Conservation (phyloP, 2,888 invertebrate species). For the Cephonodes hylas region DNA sequence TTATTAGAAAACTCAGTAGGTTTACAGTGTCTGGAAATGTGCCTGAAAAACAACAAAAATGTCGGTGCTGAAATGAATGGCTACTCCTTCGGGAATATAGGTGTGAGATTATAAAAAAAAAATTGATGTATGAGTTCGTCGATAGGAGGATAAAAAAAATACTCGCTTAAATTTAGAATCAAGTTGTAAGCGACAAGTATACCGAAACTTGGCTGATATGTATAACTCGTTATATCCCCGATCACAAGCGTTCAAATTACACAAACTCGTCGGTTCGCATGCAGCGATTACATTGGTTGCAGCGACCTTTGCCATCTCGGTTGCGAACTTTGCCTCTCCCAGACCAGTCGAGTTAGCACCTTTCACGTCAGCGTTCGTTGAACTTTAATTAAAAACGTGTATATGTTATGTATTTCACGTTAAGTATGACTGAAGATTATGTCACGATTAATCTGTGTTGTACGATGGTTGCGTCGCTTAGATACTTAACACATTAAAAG, state of each 20-base stretch:
- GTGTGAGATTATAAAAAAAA: too few relatives aligned
- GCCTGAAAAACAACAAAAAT: too few relatives aligned
- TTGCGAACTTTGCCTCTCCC: slow-evolving; percentile 28
- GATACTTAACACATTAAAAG: background rate
- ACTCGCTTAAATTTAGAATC: background rate
- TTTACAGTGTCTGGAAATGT: too few relatives aligned
- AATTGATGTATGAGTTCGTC: too few relatives aligned
- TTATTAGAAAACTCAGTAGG: too few relatives aligned
- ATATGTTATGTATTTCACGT: slow-evolving; percentile 19
- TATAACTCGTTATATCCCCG: background rate
- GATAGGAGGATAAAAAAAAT: too few relatives aligned
- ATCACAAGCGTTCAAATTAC: background rate
- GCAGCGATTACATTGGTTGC: slow-evolving; percentile 23
- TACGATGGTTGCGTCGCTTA: background rate
- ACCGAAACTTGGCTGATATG: background rate
- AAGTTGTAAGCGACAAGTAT: background rate
- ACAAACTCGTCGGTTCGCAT: slow-evolving; percentile 14
- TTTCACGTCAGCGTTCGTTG: slow-evolving; percentile 30
- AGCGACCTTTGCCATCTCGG: slow-evolving; percentile 35
- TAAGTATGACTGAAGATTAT: background rate
- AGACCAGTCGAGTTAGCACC: slow-evolving; percentile 24
- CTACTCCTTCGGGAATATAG: too few relatives aligned
- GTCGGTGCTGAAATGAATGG: too few relatives aligned
- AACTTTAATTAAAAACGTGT: slow-evolving; percentile 24
- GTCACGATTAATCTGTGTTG: background rate